Conservation (phyloP, 1,140 invertebrate species). For the Cotesia chilonis region DNA sequence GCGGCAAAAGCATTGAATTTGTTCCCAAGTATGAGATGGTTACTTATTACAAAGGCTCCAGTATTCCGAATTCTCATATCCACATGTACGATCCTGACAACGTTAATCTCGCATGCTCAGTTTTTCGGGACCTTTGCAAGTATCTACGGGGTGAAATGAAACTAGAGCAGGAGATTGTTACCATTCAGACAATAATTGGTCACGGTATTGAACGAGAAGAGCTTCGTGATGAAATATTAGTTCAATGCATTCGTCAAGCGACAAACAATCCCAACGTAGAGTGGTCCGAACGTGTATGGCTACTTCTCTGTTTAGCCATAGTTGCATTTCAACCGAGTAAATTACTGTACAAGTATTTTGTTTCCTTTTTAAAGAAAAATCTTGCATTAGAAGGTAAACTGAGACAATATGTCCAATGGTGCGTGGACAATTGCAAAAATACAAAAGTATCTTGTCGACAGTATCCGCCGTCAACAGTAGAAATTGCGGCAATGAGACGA, state of each 20-base stretch:
- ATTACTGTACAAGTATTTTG: constrained; percentile 78
- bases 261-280: constrained; percentile 87
- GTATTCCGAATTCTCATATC: constrained; percentile 93
- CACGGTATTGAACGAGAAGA: constrained; percentile 90
- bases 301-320: constrained; percentile 86
- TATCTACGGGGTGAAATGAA: constrained; percentile 88
- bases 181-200: constrained; percentile 86
- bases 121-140: constrained; percentile 90
- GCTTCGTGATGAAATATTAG: constrained; percentile 86
- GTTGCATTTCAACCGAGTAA: constrained; percentile 94
- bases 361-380: constrained; percentile 81
- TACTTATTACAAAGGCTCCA: constrained; percentile 84
- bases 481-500: constrained; percentile 92
- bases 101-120: constrained; percentile 85
- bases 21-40: constrained; percentile 94
- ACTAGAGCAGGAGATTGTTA: constrained; percentile 79
- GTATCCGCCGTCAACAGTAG: constrained; percentile 89
- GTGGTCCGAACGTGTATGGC: constrained; percentile 84
- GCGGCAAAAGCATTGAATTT: constrained; percentile 78
- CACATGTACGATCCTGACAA: constrained; percentile 96
- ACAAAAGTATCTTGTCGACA: constrained; percentile 82
- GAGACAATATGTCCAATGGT: constrained; percentile 91
- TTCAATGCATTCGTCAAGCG: constrained; percentile 84
- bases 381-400: constrained; percentile 75
- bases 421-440: constrained; percentile 90